Percentiles rank a stretch among this genome's conserved stretches.
phyloP scores from a whole-genome alignment of 1,140 invertebrate species.

The Brachystomella parvula region DNA sequence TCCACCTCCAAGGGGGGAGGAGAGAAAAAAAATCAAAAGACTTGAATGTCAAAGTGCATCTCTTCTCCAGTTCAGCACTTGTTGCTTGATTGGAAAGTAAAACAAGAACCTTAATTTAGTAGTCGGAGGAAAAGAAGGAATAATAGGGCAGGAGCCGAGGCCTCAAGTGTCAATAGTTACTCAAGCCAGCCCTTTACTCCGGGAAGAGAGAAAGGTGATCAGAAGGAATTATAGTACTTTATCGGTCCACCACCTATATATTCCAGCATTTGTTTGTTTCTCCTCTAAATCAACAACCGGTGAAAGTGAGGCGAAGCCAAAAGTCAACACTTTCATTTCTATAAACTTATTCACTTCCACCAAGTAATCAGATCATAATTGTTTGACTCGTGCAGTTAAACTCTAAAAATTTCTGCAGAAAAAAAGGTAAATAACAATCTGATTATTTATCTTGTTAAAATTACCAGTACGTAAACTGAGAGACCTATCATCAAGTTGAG shows the following conservation, averaged over 20 bases:
- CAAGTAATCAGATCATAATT: too few relatives aligned
- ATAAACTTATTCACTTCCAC: too few relatives aligned
- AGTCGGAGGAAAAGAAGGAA: too few relatives aligned
- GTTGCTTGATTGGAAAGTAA: conserved; percentile 37
- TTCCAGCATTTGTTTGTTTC: neutral
- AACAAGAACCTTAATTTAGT: conserved; percentile 26
- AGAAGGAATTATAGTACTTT: too few relatives aligned
- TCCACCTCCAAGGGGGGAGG: neutral
- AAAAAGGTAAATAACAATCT: neutral
- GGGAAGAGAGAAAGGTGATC: too few relatives aligned
- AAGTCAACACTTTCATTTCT: too few relatives aligned
- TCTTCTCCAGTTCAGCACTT: conserved; percentile 22
- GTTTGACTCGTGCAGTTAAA: neutral
- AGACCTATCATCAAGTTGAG: neutral
- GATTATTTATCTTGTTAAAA: too few relatives aligned
- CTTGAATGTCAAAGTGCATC: conserved; percentile 1
- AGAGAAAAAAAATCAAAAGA: conserved; percentile 18
- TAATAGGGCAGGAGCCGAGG: too few relatives aligned
- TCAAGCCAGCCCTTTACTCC: neutral
- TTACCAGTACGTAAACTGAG: neutral
- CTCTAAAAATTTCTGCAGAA: neutral
- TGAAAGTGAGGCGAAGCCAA: neutral
- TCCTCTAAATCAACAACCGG: neutral
- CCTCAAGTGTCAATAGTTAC: conserved; percentile 14
- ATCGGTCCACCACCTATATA: neutral